Conservation (phyloP, 2,113 vertebrate genomes). For the Willisornis vidua region DNA sequence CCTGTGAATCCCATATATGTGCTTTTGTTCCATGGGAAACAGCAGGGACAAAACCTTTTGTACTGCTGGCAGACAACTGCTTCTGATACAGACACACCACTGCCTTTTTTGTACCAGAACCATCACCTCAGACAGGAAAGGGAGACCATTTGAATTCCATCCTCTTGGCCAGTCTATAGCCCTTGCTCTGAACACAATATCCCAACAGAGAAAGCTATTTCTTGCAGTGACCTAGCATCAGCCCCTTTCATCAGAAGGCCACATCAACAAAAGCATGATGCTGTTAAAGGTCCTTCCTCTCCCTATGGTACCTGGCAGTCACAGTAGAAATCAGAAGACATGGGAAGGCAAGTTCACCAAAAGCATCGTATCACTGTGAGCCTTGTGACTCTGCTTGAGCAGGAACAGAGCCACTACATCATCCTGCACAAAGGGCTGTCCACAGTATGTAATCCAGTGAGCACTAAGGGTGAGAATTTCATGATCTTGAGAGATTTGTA, state of each 20-base stretch:
- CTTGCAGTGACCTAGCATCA: neutral
- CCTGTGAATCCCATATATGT: neutral
- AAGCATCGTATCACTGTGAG: neutral
- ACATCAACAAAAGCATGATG: neutral
- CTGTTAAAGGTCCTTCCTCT: neutral
- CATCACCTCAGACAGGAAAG: neutral
- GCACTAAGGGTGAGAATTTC: neutral
- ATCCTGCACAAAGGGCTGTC: neutral
- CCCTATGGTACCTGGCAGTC: neutral
- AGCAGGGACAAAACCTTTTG: conserved; percentile 31
- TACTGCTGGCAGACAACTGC: conserved; percentile 5
- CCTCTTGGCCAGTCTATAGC: neutral
- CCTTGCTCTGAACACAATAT: neutral
- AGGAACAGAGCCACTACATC: neutral
- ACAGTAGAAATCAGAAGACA: neutral
- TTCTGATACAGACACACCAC: neutral
- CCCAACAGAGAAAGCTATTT: neutral
- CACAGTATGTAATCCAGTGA: neutral
- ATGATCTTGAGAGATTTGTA: neutral
- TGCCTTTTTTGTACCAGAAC: conserved; percentile 10
- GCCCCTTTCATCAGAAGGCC: neutral
- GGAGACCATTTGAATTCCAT: conserved; percentile 9
- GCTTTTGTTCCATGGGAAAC: conserved; percentile 17
- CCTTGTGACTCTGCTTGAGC: neutral
- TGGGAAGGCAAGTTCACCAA: neutral